Evolutionary conservation across 2,888 invertebrate species (phyloP), one percentile per base, ranked within the genome.

Genomic region (Helicoverpa assulta): DNA sequence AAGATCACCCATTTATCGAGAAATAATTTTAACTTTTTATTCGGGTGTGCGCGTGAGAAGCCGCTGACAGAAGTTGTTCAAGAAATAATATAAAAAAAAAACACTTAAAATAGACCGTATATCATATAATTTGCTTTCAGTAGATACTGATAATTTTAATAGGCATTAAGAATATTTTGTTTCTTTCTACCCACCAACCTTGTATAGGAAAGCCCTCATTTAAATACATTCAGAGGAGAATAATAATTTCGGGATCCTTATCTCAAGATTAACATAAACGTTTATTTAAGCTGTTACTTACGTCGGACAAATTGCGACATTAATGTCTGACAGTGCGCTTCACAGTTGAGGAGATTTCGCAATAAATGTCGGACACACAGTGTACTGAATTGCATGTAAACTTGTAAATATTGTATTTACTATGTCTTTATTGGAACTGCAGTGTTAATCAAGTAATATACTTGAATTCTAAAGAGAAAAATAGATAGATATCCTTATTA

Each of bases 331-430:
- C 67, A 70, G 58, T 59, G 61, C 19, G 64, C 62, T 78, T 77
- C 75, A 78, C 78, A 63, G 76, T 80, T 80, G 70, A 76, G 65
- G 59, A 66, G 76, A 62, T 76, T 71, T 66, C 53, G 67, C 54
- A 68, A 76, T 67, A 66, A 67, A 70, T 66, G 76, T 80, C 63
- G 12, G 62, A 68, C 67, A 65, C 62, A 69, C 58, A 19, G 3
- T 67, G 65, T 64, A 40, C 37, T 33, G 10, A 2, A 61, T 37
- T 51, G 18, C 21, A 37, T 56, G 10, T 26, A 37, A 18, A 16
- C 37, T n/a, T 53, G 19, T 70, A 56, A 6, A 55, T 16, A 26
- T 6, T 33, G 1, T 61, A 21, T 40, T 19, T 43, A 50, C 33
- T 33, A 50, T 47, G 21, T 61, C 4, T 47, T 18, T 40, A 26